Evolutionary conservation across 2,888 invertebrate genomes (phyloP).

Genomic region (Rhamphomyia laevipes): DNA sequence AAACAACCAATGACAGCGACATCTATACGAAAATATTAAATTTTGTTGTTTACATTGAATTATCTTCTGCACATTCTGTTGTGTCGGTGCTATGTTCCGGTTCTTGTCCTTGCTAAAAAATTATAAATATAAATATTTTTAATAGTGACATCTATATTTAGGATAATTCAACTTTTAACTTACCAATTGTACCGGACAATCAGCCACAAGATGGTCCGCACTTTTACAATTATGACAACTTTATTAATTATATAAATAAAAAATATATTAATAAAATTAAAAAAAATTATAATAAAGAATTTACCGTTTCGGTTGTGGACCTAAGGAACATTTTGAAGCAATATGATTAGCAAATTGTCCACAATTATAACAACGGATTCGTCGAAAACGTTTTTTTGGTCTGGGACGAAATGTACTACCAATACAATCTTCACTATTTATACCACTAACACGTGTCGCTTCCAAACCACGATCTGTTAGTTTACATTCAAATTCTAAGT

Average conservation of each 20-base stretch:
- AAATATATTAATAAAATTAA: neutral
- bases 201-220: slow-evolving; percentile 78
- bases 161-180: neutral
- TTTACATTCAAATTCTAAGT: slow-evolving; percentile 77
- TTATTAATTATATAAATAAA: neutral
- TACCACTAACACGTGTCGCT: slow-evolving; percentile 74
- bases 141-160: neutral
- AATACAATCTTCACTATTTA: slow-evolving; percentile 61
- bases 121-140: neutral
- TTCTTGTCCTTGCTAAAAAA: slow-evolving; percentile 9
- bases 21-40: neutral
- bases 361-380: slow-evolving; percentile 88
- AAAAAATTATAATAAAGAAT: neutral
- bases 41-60: slow-evolving; percentile 3
- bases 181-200: slow-evolving; percentile 57
- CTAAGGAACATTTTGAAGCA: slow-evolving; percentile 77
- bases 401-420: slow-evolving; percentile 73
- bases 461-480: slow-evolving; percentile 77
- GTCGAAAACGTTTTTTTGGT: slow-evolving; percentile 69
- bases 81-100: neutral
- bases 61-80: slow-evolving; percentile 9
- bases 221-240: slow-evolving; percentile 78
- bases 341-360: slow-evolving; percentile 88
- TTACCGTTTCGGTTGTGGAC: slow-evolving; percentile 72
- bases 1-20: no score